Evolutionary conservation across 2,797 vertebrate genomes (phyloP), one percentile per base, ranked within the genome.

Genomic region (Pitangus sulphuratus): DNA sequence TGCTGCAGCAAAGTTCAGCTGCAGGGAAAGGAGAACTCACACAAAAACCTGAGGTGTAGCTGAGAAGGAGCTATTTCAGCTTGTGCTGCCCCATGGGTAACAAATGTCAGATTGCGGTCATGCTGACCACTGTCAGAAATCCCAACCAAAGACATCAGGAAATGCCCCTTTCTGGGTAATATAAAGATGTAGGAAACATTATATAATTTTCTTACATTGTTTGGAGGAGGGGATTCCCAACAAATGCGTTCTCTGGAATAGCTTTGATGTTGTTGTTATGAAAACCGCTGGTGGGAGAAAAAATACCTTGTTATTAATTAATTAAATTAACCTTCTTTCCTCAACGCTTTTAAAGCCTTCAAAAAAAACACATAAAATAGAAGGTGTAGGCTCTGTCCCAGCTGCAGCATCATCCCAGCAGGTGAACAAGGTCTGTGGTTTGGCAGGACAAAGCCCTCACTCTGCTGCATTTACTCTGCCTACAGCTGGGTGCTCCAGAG

Each of bases 261-360:
- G 98, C 98, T 98, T 98, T 98, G 98, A 99, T 99, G 97, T 99
- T 99, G 98, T 99, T 99, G 98, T 99, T 99, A 94, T 99, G 99
- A 98, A 99, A 99, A 20, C 99, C 99, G 2, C 99, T 99, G 98
- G 87, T 97, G 95, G 91, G 91, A 74, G 95, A 94, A 71, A 95
- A 93, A 90, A 93, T 48, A 40, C 39, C 62, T 72, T 61, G 17
- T 12, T 48, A 82, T 92, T 90, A 96, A 70, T 66, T 48, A 69
- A 44, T 83, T 28, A 69, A 70, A 88, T 58, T 58, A 58, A 35
- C 25, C 35, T 88, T 66, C 33, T 89, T 75, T 86, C 62, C 76
- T 86, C 53, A 48, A 40, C 26, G 6, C 20, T 56, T 70, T 57
- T 64, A 72, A 92, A 84, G 39, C 12, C 28, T 76, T 85, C 39